These are phyloP conservation scores for Garrulus glandarius DNA, from an alignment of 2,797 vertebrate species.

Conservation along the genomic window DNA sequence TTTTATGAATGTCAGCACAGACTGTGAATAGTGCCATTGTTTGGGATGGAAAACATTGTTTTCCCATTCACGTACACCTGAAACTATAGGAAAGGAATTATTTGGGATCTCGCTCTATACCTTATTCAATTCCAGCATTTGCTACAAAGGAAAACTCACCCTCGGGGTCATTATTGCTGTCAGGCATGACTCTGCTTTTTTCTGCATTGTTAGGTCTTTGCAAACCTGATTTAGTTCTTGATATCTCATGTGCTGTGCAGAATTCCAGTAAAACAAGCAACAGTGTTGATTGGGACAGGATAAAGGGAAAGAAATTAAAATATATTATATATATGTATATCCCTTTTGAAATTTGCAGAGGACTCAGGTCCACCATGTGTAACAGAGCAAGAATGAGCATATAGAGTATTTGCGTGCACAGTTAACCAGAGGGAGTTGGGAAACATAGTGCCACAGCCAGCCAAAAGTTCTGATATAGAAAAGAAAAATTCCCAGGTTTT, in stretches of 20 bases:
- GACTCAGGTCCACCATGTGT: neutral
- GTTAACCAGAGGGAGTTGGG: neutral
- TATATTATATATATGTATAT: too few species aligned
- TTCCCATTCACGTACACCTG: neutral
- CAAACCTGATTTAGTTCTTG: neutral
- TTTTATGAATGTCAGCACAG: constrained; percentile 45
- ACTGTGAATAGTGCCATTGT: constrained; percentile 48
- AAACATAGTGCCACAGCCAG: neutral
- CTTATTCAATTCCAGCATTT: neutral
- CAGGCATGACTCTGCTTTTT: neutral
- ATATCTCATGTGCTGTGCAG: neutral
- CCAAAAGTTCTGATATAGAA: neutral
- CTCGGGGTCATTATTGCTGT: neutral
- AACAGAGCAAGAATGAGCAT: neutral
- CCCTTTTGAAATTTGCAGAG: neutral
- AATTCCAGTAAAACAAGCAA: neutral
- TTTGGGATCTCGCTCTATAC: neutral
- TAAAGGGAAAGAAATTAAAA: neutral
- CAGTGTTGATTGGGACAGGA: neutral
- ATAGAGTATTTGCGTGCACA: neutral
- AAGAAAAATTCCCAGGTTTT: neutral
- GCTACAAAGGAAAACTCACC: neutral
- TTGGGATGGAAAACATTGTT: constrained; percentile 32
- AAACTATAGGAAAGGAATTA: neutral
- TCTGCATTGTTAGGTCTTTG: neutral